Base-by-base conservation (phyloP, 1,140 invertebrate genomes). In the Steinernema khuongi region DNA sequence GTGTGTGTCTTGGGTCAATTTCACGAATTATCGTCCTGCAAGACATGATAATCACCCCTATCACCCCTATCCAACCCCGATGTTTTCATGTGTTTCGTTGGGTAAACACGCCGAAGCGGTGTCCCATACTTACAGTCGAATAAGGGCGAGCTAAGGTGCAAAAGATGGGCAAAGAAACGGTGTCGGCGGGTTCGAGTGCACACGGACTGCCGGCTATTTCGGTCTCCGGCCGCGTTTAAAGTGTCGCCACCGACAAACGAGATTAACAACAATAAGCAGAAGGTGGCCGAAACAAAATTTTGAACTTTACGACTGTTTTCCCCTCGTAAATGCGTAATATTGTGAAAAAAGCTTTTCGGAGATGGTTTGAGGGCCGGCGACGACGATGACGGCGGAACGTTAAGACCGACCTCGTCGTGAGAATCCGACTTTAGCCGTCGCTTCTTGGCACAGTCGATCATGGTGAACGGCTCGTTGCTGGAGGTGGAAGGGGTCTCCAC, bases 261-360 rank as follows among this genome's bases (percentile, higher is more conserved):
- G 7, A 41, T 41, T 41, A 41, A 41, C 36, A 60, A 60, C 22
- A 60, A 7, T 60, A 7, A 60, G 4, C 26, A n/a, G 50, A 60
- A 60, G 26, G 11, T 60, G 4, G 50, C 50, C 50, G 50, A 60
- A 60, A 26, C 50, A 60, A 60, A 60, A 11, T 60, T 60, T 60
- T n/a, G 11, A 26, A 14, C 26, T 60, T 60, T 60, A 60, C 50
- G 50, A 60, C 50, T 60, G 50, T 60, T 60, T 60, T 60, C 50
- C 50, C 50, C 50, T 60, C 50, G 50, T 60, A 60, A 60, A 60
- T 60, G 50, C 50, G 50, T 22, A 60, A 60, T 60, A 60, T 60
- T 60, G 11, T 4, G 4, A 26, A 11, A 60, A 60, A 60, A 60
- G n/a, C 11, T n/a, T 60, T 22, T 26, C 36, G 36, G 36, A 41